Evolutionary conservation across 2,797 vertebrate genomes (phyloP), one percentile per base, ranked within the genome.

Genomic region (Crotalus adamanteus): DNA sequence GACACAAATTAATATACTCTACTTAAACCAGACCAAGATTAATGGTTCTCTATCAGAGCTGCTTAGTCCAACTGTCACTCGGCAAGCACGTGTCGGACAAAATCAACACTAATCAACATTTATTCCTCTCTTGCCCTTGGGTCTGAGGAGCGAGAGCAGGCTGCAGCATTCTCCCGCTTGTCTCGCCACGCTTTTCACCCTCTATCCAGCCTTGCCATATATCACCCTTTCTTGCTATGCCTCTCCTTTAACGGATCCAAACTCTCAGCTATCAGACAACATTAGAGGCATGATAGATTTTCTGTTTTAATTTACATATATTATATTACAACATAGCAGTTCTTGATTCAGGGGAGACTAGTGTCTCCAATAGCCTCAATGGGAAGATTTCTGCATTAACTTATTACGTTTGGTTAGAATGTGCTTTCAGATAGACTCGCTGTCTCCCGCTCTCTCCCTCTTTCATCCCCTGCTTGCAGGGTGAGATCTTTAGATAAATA

Each of bases 1-100:
- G 99, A 99, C 99, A 99, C 98, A 99, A 99, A 99, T 99, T 99
- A 99, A 99, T 99, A 99, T 99, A 99, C 98, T 98, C 98, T 98
- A 98, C 98, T 99, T 99, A 99, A 99, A 99, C 98, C 98, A 99
- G 99, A 99, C 98, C 98, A 99, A 99, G 99, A 99, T 99, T 99
- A 99, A 99, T 99, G 99, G 98, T 98, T 98, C 98, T 98, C 98
- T 98, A 99, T 99, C 99, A 98, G 98, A 97, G 98, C 98, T 98
- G 98, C 98, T 99, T 99, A 99, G 99, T 98, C 98, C 98, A 98
- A 98, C 98, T 99, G 99, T 99, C 99, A 99, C 98, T 99, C 97
- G 98, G 98, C 98, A 98, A 98, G 98, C 98, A 98, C 98, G 98
- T 97, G 98, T 98, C 97, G 98, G 98, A 98, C 98, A 99, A 98